Percentiles rank a stretch among this genome's conserved stretches.
phyloP scores from a whole-genome alignment of 2,797 vertebrate genomes.

The Esox masquinongy region DNA sequence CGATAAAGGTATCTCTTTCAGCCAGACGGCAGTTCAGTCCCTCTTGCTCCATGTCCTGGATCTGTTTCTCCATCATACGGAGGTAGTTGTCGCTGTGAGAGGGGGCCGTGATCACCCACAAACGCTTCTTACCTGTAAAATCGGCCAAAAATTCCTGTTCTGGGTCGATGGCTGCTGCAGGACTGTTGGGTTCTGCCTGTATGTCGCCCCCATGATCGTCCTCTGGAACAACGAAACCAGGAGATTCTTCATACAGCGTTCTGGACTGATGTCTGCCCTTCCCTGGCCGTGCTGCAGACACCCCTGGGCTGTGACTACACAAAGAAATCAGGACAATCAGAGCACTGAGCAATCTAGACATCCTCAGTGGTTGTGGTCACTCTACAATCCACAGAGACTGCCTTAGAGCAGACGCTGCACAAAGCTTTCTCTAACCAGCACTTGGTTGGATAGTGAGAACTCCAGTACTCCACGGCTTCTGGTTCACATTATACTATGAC shows the following conservation, averaged over 20 bases:
- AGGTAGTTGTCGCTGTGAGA: constrained; percentile 74
- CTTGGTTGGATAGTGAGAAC: background rate
- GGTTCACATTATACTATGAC: constrained; percentile 71
- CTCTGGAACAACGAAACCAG: constrained; percentile 49
- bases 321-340: constrained; percentile 59
- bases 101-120: constrained; percentile 79
- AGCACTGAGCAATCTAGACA: constrained; percentile 46
- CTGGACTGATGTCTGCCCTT: constrained; percentile 49
- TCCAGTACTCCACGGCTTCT: constrained; percentile 46
- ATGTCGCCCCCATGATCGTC: constrained; percentile 46
- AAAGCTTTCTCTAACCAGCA: background rate
- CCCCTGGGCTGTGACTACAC: constrained; percentile 55
- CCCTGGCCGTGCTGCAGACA: constrained; percentile 41
- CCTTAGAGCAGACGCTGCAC: background rate
- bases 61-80: constrained; percentile 81
- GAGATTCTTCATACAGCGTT: constrained; percentile 64
- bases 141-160: constrained; percentile 73
- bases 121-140: constrained; percentile 75
- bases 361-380: constrained; percentile 26
- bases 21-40: constrained; percentile 76
- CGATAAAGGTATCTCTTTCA: constrained; percentile 76
- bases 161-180: constrained; percentile 42
- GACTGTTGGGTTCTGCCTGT: constrained; percentile 30
- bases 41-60: constrained; percentile 72
- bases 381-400: background rate